Percentiles rank a stretch among this genome's conserved stretches.
phyloP scores from a whole-genome alignment of 2,113 vertebrate species.

The Colinus virginianus region DNA sequence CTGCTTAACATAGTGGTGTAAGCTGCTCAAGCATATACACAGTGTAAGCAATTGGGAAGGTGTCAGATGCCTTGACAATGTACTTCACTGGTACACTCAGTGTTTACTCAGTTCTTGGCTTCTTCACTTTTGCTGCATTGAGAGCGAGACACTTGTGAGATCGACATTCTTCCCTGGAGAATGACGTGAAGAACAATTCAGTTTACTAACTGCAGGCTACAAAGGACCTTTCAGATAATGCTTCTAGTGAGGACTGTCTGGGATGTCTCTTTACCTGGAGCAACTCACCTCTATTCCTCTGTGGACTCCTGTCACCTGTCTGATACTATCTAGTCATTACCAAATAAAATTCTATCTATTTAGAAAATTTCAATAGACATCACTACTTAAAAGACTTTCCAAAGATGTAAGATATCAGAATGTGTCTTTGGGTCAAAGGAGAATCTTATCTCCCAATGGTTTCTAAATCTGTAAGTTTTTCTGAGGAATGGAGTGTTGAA shows the following conservation, averaged over 20 bases:
- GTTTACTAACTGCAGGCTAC: constrained; percentile 30
- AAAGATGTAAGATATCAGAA: constrained; percentile 51
- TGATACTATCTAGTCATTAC: constrained; percentile 23
- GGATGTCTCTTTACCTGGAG: background rate
- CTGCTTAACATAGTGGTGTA: background rate
- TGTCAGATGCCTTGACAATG: background rate
- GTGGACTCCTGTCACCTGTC: background rate
- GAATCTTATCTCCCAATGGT: constrained; percentile 58
- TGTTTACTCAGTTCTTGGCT: constrained; percentile 17
- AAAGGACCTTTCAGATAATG: background rate
- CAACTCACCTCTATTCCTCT: constrained; percentile 1
- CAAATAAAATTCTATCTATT: constrained; percentile 52
- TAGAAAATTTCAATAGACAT: constrained; percentile 56
- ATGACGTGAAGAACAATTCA: constrained; percentile 1
- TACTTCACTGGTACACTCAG: background rate
- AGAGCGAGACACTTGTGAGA: constrained; percentile 44
- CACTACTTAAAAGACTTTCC: constrained; percentile 62
- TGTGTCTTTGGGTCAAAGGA: constrained; percentile 55
- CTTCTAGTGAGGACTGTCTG: background rate
- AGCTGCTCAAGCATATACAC: background rate
- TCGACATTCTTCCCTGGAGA: background rate
- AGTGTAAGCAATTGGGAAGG: background rate
- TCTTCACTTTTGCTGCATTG: constrained; percentile 13
- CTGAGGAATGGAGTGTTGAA: constrained; percentile 65
- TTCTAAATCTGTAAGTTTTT: constrained; percentile 75